A percentile compares a stretch with the other conserved stretches of the same genome.
Conservation (phyloP, 2,113 vertebrate genomes). For the Neotragus moschatus region DNA sequence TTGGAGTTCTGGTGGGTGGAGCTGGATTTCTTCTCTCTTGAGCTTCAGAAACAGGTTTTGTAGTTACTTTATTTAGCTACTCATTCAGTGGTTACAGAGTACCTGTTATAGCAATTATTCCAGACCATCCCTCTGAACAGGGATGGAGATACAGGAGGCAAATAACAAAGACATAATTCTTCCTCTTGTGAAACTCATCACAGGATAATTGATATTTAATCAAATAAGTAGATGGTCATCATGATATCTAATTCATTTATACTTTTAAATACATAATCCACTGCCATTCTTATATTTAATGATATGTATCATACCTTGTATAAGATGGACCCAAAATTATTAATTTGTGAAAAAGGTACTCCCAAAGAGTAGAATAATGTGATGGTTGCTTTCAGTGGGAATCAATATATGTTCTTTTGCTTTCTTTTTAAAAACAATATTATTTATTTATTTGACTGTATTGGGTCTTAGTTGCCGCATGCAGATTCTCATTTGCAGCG, state of each 20-base stretch:
- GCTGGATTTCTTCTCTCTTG: no score
- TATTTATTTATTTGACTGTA: background rate
- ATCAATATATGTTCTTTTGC: background rate
- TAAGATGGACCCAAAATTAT: background rate
- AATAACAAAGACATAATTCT: background rate
- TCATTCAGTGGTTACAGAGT: background rate
- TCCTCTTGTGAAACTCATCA: background rate
- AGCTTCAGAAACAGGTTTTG: background rate
- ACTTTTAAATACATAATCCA: background rate
- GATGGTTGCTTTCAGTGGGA: background rate
- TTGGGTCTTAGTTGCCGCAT: background rate
- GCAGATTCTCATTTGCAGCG: accelerated
- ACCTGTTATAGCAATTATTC: background rate
- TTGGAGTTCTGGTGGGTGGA: no score
- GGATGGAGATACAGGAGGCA: background rate
- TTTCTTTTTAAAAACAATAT: background rate
- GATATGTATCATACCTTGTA: background rate
- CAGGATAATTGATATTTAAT: background rate
- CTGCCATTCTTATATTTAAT: background rate
- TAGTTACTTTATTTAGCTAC: background rate
- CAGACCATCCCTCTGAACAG: background rate
- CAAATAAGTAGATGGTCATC: background rate
- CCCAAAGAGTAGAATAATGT: background rate
- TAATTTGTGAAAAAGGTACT: background rate
- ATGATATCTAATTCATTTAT: background rate